These are phyloP conservation scores for Takifugu rubripes DNA, from an alignment of 2,797 vertebrate genomes.

Conservation along the genomic window DNA sequence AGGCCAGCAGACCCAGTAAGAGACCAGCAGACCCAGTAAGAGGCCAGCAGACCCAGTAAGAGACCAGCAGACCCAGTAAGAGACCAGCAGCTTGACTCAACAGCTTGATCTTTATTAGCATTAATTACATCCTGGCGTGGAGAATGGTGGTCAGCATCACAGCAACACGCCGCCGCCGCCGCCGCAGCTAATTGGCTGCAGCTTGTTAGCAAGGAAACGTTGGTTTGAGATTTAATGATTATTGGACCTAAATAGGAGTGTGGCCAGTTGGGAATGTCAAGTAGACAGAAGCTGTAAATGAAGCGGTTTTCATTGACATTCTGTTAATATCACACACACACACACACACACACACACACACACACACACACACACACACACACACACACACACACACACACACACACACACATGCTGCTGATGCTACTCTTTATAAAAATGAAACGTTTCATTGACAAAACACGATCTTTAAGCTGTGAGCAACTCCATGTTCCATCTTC, in stretches of 20 bases:
- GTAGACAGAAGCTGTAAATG: too few relatives aligned
- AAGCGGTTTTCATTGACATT: too few relatives aligned
- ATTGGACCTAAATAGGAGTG: constrained; percentile 1
- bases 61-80: too few relatives aligned
- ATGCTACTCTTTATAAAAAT: too few relatives aligned
- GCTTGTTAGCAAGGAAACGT: background rate
- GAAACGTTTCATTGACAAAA: too few relatives aligned
- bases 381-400: background rate
- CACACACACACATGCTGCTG: background rate
- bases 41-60: too few relatives aligned
- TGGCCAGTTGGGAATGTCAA: background rate
- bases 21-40: too few relatives aligned
- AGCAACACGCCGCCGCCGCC: constrained; percentile 11
- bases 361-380: background rate
- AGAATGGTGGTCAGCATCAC: constrained; percentile 16
- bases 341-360: background rate
- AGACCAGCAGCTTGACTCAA: background rate
- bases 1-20: too few relatives aligned
- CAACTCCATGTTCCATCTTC: background rate
- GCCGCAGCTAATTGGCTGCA: constrained; percentile 35
- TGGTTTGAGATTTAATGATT: constrained; percentile 15
- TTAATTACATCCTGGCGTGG: constrained; percentile 5
- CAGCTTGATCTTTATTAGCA: constrained; percentile 13
- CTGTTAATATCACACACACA: too few relatives aligned
- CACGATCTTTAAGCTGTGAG: too few relatives aligned